These are phyloP conservation scores for Caenorhabditis brenneri DNA, from an alignment of 1,140 invertebrate species.

Conservation along the genomic window DNA sequence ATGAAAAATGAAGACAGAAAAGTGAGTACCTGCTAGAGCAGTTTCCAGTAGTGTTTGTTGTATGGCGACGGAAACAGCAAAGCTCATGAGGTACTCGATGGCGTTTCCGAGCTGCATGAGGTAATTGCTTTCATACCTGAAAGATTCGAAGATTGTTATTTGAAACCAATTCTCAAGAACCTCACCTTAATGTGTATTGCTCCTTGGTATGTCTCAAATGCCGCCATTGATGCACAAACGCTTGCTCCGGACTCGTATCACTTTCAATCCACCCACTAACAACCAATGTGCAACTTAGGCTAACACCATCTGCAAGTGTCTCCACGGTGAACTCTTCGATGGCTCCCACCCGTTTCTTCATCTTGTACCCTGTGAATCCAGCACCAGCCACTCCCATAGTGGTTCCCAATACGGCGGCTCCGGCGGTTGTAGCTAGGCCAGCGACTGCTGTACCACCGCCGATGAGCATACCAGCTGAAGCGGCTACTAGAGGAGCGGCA, in stretches of 20 bases:
- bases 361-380: conserved; percentile 73
- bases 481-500: conserved; percentile 73
- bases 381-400: conserved; percentile 74
- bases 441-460: conserved; percentile 69
- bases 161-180: no score
- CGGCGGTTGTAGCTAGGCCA: conserved; percentile 70
- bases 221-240: conserved; percentile 73
- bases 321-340: conserved; percentile 74
- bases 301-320: conserved; percentile 66
- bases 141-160: no score
- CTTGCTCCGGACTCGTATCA: conserved; percentile 56
- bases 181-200: conserved; percentile 74
- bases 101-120: conserved; percentile 73
- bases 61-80: conserved; percentile 77
- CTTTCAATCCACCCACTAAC: conserved; percentile 69
- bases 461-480: conserved; percentile 71
- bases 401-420: conserved; percentile 72
- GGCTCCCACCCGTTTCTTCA: conserved; percentile 73
- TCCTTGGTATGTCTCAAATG: conserved; percentile 76
- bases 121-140: conserved; percentile 77
- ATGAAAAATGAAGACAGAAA: conserved; percentile 66
- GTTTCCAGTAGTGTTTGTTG: conserved; percentile 81
- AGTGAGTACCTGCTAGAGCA: conserved; percentile 75
- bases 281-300: conserved; percentile 62
- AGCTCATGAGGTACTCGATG: conserved; percentile 77